phyloP scores from a whole-genome alignment of 2,888 invertebrate species.

The Helicoverpa assulta region DNA sequence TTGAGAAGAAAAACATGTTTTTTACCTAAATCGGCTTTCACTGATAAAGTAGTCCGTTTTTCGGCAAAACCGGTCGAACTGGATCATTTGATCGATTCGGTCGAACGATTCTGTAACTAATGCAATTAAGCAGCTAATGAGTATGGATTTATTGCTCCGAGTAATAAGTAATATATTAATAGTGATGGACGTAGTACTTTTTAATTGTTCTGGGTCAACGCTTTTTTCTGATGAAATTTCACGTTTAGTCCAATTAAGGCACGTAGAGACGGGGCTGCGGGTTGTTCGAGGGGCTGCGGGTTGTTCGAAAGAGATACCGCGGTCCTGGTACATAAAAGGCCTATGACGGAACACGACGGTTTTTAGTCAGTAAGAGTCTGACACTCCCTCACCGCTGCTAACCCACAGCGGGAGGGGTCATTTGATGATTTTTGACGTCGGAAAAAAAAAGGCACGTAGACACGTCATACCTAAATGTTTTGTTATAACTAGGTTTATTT shows the following conservation, averaged over 20 bases:
- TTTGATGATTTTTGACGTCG: too few species aligned
- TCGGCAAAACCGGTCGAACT: constrained; percentile 12
- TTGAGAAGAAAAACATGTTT: constrained; percentile 62
- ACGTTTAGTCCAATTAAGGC: constrained; percentile 23
- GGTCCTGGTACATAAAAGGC: too few species aligned
- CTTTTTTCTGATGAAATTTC: constrained; percentile 18
- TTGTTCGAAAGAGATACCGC: too few species aligned
- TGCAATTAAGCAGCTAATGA: constrained; percentile 36
- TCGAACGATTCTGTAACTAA: constrained; percentile 35
- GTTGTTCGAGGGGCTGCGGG: too few species aligned
- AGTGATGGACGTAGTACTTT: constrained; percentile 18
- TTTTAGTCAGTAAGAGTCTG: too few species aligned
- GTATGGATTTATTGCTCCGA: constrained; percentile 22
- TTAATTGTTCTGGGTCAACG: constrained; percentile 36
- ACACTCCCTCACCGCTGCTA: too few species aligned
- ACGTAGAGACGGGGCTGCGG: constrained; percentile 9
- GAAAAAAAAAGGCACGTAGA: constrained; percentile 14
- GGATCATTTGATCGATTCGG: constrained; percentile 17
- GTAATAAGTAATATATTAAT: constrained; percentile 24
- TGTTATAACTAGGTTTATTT: constrained; percentile 7
- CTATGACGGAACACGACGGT: too few species aligned
- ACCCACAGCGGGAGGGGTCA: too few species aligned
- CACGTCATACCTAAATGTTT: background rate
- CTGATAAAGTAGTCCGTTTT: constrained; percentile 43
- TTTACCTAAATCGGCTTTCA: constrained; percentile 72